phyloP scores from a whole-genome alignment of 2,888 invertebrate genomes.

The Drosophila percnosoma region DNA sequence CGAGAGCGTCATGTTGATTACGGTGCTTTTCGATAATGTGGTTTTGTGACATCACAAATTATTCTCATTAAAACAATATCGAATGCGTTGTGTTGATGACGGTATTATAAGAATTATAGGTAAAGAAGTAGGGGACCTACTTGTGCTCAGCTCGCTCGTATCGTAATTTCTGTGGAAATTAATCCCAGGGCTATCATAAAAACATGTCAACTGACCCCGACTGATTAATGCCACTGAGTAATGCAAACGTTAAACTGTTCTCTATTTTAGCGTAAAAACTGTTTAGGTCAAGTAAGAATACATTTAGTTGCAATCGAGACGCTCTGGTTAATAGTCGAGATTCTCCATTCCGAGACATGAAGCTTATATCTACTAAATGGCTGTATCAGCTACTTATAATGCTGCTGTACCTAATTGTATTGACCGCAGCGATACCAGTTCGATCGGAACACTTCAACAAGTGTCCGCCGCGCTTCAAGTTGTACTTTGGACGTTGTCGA shows the following conservation, averaged over 20 bases:
- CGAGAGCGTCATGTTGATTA: conserved; percentile 17
- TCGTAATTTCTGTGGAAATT: conserved; percentile 19
- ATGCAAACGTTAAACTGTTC: neutral
- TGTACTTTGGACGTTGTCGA: conserved; percentile 59
- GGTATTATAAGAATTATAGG: neutral
- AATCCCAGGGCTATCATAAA: conserved; percentile 36
- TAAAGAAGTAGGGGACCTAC: conserved; percentile 10
- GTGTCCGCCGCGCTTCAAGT: conserved; percentile 36
- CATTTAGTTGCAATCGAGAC: conserved; percentile 38
- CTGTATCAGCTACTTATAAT: conserved; percentile 31
- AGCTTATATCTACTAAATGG: conserved; percentile 11
- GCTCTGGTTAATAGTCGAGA: conserved; percentile 5
- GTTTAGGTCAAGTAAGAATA: conserved; percentile 2
- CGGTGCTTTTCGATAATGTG: neutral
- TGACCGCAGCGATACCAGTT: conserved; percentile 11
- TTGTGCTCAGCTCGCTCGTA: conserved; percentile 4
- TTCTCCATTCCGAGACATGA: conserved; percentile 23
- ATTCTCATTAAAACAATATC: conserved; percentile 2
- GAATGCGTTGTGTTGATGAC: conserved; percentile 13
- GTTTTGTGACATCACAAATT: neutral
- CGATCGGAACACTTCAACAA: neutral
- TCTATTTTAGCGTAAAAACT: conserved; percentile 21
- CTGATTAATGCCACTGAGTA: conserved; percentile 21
- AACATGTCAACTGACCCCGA: conserved; percentile 11
- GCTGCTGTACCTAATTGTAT: conserved; percentile 20